These are phyloP conservation scores for Agrenia bidenticulata DNA, from an alignment of 2,888 invertebrate genomes.

Conservation along the genomic window DNA sequence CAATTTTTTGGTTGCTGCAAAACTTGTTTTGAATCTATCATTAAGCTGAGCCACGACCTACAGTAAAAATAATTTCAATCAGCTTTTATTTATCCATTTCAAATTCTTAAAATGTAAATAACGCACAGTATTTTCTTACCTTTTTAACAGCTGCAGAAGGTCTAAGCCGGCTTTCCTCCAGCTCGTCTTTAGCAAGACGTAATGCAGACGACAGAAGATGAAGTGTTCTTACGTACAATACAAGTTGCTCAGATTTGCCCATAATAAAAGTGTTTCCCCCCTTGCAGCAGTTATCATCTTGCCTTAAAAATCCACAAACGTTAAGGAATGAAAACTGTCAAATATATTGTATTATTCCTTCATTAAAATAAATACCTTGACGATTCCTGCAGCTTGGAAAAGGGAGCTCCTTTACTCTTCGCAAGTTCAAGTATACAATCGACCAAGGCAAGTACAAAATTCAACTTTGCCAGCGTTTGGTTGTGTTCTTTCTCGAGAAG, in stretches of 20 bases:
- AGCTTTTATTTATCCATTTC: no score
- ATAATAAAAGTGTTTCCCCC: slow-evolving; percentile 41
- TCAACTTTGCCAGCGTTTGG: slow-evolving; percentile 92
- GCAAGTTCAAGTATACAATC: slow-evolving; percentile 91
- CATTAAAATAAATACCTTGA: slow-evolving; percentile 27
- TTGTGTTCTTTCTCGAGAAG: slow-evolving; percentile 81
- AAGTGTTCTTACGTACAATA: slow-evolving; percentile 83
- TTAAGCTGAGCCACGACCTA: slow-evolving; percentile 53
- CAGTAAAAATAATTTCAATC: slow-evolving; percentile 51
- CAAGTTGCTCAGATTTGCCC: slow-evolving; percentile 71
- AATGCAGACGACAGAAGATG: slow-evolving; percentile 94
- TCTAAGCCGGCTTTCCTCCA: slow-evolving; percentile 79
- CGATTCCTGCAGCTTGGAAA: slow-evolving; percentile 56
- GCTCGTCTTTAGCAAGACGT: slow-evolving; percentile 81
- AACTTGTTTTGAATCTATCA: slow-evolving; percentile 52
- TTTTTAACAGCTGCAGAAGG: slow-evolving; percentile 88
- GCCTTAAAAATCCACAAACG: slow-evolving; percentile 24
- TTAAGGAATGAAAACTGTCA: neutral
- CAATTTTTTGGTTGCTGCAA: slow-evolving; percentile 53
- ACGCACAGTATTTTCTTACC: slow-evolving; percentile 63
- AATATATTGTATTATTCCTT: neutral
- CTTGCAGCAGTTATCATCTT: slow-evolving; percentile 45
- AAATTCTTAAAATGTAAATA: no score
- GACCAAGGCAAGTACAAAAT: slow-evolving; percentile 92
- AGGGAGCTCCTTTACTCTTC: slow-evolving; percentile 74